phyloP scores from a whole-genome alignment of 2,113 vertebrate genomes.

The Haemorhous mexicanus region DNA sequence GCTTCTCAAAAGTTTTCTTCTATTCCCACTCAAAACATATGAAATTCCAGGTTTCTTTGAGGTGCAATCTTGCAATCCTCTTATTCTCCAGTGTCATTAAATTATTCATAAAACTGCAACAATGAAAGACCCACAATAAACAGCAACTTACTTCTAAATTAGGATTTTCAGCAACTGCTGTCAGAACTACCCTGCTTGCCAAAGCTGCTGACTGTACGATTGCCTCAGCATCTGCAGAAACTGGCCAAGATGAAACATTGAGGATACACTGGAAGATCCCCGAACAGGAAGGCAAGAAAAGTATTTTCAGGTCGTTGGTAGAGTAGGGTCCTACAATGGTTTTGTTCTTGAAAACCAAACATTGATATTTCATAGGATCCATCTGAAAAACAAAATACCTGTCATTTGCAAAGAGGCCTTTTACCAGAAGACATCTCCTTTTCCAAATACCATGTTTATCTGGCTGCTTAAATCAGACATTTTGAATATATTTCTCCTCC shows the following conservation, averaged over 20 bases:
- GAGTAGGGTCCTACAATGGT: constrained; percentile 86
- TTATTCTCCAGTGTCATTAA: neutral
- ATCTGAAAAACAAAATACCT: constrained; percentile 68
- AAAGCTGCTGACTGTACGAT: constrained; percentile 82
- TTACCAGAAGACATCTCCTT: neutral
- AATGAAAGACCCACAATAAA: neutral
- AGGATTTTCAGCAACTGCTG: constrained; percentile 89
- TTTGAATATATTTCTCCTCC: neutral
- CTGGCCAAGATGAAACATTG: constrained; percentile 88
- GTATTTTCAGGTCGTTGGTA: constrained; percentile 88
- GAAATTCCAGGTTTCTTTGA: neutral
- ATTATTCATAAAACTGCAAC: neutral
- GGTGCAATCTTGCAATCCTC: neutral
- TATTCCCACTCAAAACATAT: neutral
- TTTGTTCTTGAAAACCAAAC: constrained; percentile 93
- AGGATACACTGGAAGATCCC: constrained; percentile 90
- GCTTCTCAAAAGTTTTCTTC: neutral
- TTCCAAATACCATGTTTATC: neutral
- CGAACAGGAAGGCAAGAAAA: constrained; percentile 83
- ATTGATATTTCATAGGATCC: constrained; percentile 83
- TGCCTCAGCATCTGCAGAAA: constrained; percentile 81
- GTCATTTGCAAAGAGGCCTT: neutral
- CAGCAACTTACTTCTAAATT: constrained; percentile 80
- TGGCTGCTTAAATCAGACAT: neutral
- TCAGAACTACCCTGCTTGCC: constrained; percentile 83